Base-by-base conservation (phyloP, 2,888 invertebrate genomes). In the Amphipoea oculea region DNA sequence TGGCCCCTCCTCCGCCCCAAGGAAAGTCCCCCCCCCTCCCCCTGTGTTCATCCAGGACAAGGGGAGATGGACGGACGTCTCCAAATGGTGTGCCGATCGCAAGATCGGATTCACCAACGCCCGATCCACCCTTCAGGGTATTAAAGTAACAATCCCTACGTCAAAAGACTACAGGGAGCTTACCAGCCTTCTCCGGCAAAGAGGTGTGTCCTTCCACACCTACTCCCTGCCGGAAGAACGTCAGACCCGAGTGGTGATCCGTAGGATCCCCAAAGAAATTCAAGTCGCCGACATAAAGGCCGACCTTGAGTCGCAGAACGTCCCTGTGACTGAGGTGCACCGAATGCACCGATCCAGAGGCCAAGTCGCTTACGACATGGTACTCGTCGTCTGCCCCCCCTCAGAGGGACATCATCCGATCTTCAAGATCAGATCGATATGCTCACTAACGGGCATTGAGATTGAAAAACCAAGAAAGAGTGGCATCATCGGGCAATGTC, bases 341-440 rank as follows among this genome's bases (percentile, higher is more conserved):
- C 5, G 54, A 0, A 17, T 17, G 51, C 51, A 17, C 17, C 17
- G 51, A 1, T 6, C 20, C 6, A 51, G 17, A 1, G 51, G 54
- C 7, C 54, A 20, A 3, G 7, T 54, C 7, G 6, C 54, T 0
- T 54, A 1, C n/a, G n/a, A 57, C 57, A n/a, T 57, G 57, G 4
- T 57, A 23, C 57, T 57, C 1, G 11, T 23, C 0, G 11, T 57
- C 9, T 57, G 57, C 2, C 57, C 57, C 0, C 57, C 57, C 3
- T 4, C 23, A 0, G 57, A 57, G 57, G 57, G 23, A 0, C 9
- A 57, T 1, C 23, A 57, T 4, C 57, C 57, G 0, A 57, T n/a
- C 0, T 57, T 57, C 9, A 0, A 3, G 0, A 0, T 57, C 0
- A 54, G 3, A 11, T 0, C 23, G 0, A 1, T 11, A 0, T 57